Base-by-base conservation (phyloP, 2,797 vertebrate species). In the Amniataba percoides region DNA sequence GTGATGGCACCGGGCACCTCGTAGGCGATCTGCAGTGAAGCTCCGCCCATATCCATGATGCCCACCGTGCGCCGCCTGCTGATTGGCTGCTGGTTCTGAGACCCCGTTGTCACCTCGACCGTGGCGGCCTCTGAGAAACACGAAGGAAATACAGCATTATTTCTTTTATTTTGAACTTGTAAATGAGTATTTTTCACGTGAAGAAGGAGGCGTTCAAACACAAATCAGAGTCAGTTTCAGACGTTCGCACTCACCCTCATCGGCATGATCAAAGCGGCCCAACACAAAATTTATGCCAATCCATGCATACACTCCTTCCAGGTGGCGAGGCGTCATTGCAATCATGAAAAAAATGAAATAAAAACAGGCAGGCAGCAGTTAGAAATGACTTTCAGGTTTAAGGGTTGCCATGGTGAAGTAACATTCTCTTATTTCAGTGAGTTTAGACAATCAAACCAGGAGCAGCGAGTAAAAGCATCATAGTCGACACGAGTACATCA, bases 41-140 rank as follows among this genome's bases (percentile, higher is more conserved):
- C 97, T n/a, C 98, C 98, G 0, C 98, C 98, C 98, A 99, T 99
- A 91, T 99, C 98, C 80, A 99, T 95, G 88, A 99, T 97, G 49
- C 98, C 98, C 27, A 98, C 97, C 0, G 98, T 99, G 85, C 85
- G 96, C 89, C 91, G 97, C 93, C 71, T 89, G 95, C 90, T 95
- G 94, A 94, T 93, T 74, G 90, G 83, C 77, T 63, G 86, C 78
- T 92, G 90, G 74, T 70, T 88, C 83, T 90, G 81, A 93, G 96
- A 42, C 75, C 95, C 14, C 80, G 97, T 2, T 74, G 96, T 78
- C 96, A 98, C 97, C 84, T 99, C 97, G 8, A 98, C 97, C 0
- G 96, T 85, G 0, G 95, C 95, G 2, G 97, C 96, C 0, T 96
- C 96, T 93, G n/a, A 63, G 27, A 69, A 15, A 48, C 25, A n/a